Evolutionary conservation across 1,140 invertebrate genomes (phyloP), one percentile per base, ranked within the genome.

Genomic region (Ceratina australensis): DNA sequence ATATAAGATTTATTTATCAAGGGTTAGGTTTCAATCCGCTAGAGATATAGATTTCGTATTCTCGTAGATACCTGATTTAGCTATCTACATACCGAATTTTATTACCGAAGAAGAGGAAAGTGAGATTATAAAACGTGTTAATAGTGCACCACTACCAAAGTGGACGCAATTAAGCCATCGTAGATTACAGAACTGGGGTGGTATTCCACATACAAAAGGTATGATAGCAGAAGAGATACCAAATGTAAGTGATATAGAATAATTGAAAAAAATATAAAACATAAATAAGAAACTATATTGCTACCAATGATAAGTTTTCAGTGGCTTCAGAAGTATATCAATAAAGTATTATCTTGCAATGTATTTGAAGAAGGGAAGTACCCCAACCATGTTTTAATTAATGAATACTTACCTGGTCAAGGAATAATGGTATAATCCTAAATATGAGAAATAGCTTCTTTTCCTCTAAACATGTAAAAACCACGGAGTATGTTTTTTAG

Each of bases 151-250:
- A 10, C 96, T 97, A 90, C 98, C 98, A 50, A 99, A 99, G 92
- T 99, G 98, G 98, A 98, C 97, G 5, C 96, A 97, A 89, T 93
- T 99, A 42, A 95, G 95, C 24, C 96, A 99, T 90, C 93, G 98
- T 79, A 94, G 98, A 83, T 92, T 99, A 15, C 98, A 99, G 92
- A 99, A 99, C 91, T 99, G 98, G 96, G 98, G 98, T 86, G 98
- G 98, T 0, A 93, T 98, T 57, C 98, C 98, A 7, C 97, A 98
- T 91, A 93, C 94, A 2, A 98, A 98, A 89, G 98, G 98, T 72
- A 99, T 99, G 97, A 95, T 99, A 81, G 94, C 96, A n/a, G 98
- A 99, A 92, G 90, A 94, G 81, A 95, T 99, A 83, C 98, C 98
- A 24, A 83, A 90, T 75, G 95, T 95, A 89, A 87, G 85, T 87